A percentile compares a stretch with the other conserved stretches of the same genome.
Evolutionary conservation across 2,888 invertebrate species (phyloP).

Genomic region (Nymphalis urticae): DNA sequence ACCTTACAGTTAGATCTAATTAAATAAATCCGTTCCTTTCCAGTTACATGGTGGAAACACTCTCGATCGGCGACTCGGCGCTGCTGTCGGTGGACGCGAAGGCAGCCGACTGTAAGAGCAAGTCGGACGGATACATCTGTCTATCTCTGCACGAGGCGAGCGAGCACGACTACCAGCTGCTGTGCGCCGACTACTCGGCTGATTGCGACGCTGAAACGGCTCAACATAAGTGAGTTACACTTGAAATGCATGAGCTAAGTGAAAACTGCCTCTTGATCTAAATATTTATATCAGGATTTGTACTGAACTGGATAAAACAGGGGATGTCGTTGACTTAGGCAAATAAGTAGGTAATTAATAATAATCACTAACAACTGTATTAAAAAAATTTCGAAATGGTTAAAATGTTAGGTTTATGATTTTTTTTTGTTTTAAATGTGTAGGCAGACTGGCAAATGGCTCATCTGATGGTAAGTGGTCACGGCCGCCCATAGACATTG

Average conservation of each 20-base stretch:
- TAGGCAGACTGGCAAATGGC: no score
- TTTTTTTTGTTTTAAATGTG: no score
- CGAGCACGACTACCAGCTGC: conserved; percentile 45
- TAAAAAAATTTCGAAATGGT: no score
- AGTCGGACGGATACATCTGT: conserved; percentile 54
- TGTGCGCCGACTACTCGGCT: conserved; percentile 51
- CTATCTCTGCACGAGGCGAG: conserved; percentile 51
- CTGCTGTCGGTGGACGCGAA: conserved; percentile 50
- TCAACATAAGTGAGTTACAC: conserved; percentile 45
- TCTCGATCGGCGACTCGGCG: conserved; percentile 49
- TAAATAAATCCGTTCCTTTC: not conserved
- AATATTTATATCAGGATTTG: no score
- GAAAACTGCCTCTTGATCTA: not conserved
- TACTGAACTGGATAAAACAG: no score
- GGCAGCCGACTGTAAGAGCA: conserved; percentile 44
- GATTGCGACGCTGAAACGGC: conserved; percentile 47
- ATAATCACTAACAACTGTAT: no score
- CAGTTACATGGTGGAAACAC: conserved; percentile 58
- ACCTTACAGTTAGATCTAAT: not conserved
- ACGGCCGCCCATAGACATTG: no score
- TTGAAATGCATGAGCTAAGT: not conserved
- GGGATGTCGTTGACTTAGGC: no score
- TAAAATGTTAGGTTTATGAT: no score
- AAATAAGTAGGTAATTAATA: no score
- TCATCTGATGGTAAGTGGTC: no score